Evolutionary conservation across 2,888 invertebrate species (phyloP), one percentile per base, ranked within the genome.

Genomic region (Drosophila dives): DNA sequence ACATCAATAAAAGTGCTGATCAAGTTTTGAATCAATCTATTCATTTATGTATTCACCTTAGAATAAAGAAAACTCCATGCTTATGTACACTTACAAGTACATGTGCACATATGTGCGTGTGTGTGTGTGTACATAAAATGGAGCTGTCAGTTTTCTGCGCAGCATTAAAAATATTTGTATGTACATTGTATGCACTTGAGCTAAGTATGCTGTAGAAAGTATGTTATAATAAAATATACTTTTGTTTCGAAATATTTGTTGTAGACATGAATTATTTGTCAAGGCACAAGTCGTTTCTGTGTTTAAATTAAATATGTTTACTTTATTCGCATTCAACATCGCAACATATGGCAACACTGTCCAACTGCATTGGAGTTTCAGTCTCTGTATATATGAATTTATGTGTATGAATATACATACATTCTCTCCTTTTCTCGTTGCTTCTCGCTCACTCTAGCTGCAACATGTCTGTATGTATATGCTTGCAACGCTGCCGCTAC

Each of bases 321-420:
- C 29, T 45, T 64, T 66, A 53, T 54, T 65, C 58, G 61, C 58
- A 63, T 51, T 70, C 68, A 23, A 38, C 20, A 64, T 65, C 61
- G 33, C 59, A 56, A 8, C 58, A 72, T 78, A 68, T 81, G 75
- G 72, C 68, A 78, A 78, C 79, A 29, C 78, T 56, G 55, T 32
- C 40, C 51, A 66, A 49, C 55, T 80, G 69, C 69, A 80, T 70
- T 79, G 76, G 72, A 76, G 79, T 76, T 79, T 66, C 66, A 48
- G 59, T 36, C 49, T 68, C 71, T 61, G 38, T 62, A 68, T 53
- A 34, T 23, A 62, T 62, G 63, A 63, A 62, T 51, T 42, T 40
- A 66, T 34, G 33, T 23, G 59, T 34, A 26, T 38, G 15, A 50
- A 45, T 45, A 23, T 45, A 45, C 15, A 45, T 45, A 45, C 20